Evolutionary conservation across 2,797 vertebrate species (phyloP).

Genomic region (Galagoides demidoff): DNA sequence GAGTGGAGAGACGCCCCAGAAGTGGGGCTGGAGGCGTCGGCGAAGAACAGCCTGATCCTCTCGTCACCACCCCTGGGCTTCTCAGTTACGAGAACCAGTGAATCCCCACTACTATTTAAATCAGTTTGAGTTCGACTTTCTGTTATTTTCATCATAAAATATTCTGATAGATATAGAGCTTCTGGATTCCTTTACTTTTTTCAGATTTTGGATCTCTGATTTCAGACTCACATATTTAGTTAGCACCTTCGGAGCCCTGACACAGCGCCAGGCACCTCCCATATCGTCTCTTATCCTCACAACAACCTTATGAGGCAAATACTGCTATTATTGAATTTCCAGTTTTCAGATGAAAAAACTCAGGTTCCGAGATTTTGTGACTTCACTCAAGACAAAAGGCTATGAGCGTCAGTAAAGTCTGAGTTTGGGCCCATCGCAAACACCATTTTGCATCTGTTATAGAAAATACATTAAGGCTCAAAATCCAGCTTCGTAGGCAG

Average conservation of each 20-base stretch:
- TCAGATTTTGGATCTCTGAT: constrained; percentile 7
- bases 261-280: background rate
- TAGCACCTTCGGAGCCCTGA: background rate
- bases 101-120: background rate
- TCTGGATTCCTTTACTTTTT: constrained; percentile 38
- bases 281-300: background rate
- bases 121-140: background rate
- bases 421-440: background rate
- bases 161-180: background rate
- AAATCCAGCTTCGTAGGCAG: constrained; percentile 8
- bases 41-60: background rate
- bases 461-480: background rate
- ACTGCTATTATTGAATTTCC: background rate
- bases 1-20: background rate
- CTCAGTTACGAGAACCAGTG: background rate
- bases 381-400: background rate
- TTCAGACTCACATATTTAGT: background rate
- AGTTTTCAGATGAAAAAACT: constrained; percentile 33
- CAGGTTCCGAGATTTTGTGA: background rate
- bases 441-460: background rate
- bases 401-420: background rate
- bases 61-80: background rate
- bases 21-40: fast-evolving
- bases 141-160: constrained; percentile 37
- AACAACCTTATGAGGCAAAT: background rate